phyloP scores from a whole-genome alignment of 2,113 vertebrate species.

The Delphinapterus leucas region DNA sequence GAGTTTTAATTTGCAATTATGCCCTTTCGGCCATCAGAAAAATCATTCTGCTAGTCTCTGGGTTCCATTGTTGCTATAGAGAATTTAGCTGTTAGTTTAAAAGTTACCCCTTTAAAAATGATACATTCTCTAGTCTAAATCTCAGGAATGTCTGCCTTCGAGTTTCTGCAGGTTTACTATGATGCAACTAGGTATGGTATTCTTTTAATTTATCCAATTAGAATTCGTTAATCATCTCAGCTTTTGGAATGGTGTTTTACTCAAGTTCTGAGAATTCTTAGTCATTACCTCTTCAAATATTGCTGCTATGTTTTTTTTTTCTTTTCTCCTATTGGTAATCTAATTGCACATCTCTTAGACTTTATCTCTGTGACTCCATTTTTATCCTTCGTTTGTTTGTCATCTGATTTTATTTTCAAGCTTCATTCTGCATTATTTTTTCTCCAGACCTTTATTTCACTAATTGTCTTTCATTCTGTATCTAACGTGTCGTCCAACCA shows the following conservation, averaged over 20 bases:
- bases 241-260: background rate
- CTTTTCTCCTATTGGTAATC: background rate
- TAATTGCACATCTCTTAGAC: background rate
- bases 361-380: too few species aligned
- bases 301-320: rapidly evolving
- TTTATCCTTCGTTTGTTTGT: background rate
- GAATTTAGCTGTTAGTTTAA: background rate
- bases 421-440: background rate
- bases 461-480: background rate
- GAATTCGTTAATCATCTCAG: background rate
- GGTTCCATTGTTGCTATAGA: background rate
- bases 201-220: background rate
- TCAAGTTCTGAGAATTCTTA: background rate
- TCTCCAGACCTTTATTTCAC: rapidly evolving
- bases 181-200: rapidly evolving
- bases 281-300: background rate
- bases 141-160: background rate
- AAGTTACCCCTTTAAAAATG: background rate
- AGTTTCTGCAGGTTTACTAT: background rate
- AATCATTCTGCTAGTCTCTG: background rate
- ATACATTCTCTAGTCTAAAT: rapidly evolving
- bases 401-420: background rate
- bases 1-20: background rate
- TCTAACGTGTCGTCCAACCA: background rate
- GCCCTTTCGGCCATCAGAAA: background rate